A percentile compares a stretch with the other conserved stretches of the same genome.
These are phyloP conservation scores for Cladopsammia gracilis DNA, from an alignment of 64 coral and sea anemone species.

Conservation along the genomic window DNA sequence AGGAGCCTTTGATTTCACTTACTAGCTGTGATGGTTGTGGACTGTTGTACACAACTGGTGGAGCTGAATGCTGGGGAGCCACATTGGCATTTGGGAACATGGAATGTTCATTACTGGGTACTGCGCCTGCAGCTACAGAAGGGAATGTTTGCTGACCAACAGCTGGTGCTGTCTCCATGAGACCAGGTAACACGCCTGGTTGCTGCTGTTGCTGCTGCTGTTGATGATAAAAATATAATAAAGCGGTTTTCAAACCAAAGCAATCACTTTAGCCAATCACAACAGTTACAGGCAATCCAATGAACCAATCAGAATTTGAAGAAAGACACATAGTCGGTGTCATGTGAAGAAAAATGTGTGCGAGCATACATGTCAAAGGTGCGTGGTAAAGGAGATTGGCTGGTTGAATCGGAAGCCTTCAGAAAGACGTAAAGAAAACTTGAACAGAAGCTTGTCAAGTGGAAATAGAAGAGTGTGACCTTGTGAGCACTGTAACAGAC, in stretches of 20 bases:
- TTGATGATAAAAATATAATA: slow-evolving; percentile 30
- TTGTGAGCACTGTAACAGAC: too few relatives aligned
- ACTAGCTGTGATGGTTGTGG: slow-evolving; percentile 64
- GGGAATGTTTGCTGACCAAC: not conserved
- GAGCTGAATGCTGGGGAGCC: slow-evolving; percentile 82
- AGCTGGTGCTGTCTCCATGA: not conserved
- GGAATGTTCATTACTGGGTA: not conserved
- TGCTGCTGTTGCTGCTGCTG: slow-evolving; percentile 54
- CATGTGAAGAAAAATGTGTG: too few relatives aligned
- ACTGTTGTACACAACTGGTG: slow-evolving; percentile 87
- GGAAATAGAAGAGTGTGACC: too few relatives aligned
- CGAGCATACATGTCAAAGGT: too few relatives aligned
- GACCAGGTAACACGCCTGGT: slow-evolving; percentile 47
- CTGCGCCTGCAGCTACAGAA: not conserved
- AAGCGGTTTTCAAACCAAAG: not conserved
- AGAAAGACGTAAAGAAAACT: too few relatives aligned
- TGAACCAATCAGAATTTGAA: too few relatives aligned
- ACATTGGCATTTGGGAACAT: not conserved
- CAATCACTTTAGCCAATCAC: too few relatives aligned
- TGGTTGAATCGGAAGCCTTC: too few relatives aligned
- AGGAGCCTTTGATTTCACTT: not conserved
- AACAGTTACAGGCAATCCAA: too few relatives aligned
- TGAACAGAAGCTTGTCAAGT: too few relatives aligned
- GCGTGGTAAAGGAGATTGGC: too few relatives aligned
- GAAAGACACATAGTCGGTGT: too few relatives aligned